phyloP scores from a whole-genome alignment of 1,140 invertebrate species.

The Phymorhynchus buccinoides region DNA sequence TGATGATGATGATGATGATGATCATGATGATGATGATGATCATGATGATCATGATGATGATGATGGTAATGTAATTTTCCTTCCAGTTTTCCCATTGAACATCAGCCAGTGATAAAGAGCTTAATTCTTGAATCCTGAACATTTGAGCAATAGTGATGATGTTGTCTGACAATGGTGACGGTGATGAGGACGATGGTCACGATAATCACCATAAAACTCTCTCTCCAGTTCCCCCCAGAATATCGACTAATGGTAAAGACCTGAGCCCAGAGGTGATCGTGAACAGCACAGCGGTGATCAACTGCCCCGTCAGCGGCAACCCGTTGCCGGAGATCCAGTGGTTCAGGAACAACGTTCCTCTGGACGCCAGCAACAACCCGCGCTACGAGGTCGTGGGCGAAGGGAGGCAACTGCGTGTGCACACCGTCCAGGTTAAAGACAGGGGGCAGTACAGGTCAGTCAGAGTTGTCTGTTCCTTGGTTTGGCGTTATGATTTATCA shows the following conservation, averaged over 20 bases:
- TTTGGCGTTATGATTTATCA: too few relatives aligned
- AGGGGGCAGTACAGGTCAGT: constrained; percentile 63
- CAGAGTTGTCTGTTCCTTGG: too few relatives aligned
- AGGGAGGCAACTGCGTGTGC: constrained; percentile 65
- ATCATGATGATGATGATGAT: not conserved
- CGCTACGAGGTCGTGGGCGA: constrained; percentile 57
- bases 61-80: too few relatives aligned
- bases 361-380: constrained; percentile 48
- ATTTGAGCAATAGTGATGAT: too few relatives aligned
- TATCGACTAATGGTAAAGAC: constrained; percentile 55
- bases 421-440: constrained; percentile 54
- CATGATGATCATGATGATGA: too few relatives aligned
- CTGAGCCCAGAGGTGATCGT: constrained; percentile 70
- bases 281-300: constrained; percentile 70
- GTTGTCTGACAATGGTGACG: too few relatives aligned
- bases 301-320: constrained; percentile 74
- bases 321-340: constrained; percentile 75
- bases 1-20: constrained; percentile 40
- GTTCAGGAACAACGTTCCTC: constrained; percentile 56
- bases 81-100: too few relatives aligned
- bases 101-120: too few relatives aligned
- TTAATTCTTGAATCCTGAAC: too few relatives aligned
- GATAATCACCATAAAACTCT: too few relatives aligned
- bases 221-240: constrained; percentile 69
- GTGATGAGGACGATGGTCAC: too few relatives aligned